These are phyloP conservation scores for Calameuta pallipes DNA, from an alignment of 2,888 invertebrate species.

Conservation along the genomic window DNA sequence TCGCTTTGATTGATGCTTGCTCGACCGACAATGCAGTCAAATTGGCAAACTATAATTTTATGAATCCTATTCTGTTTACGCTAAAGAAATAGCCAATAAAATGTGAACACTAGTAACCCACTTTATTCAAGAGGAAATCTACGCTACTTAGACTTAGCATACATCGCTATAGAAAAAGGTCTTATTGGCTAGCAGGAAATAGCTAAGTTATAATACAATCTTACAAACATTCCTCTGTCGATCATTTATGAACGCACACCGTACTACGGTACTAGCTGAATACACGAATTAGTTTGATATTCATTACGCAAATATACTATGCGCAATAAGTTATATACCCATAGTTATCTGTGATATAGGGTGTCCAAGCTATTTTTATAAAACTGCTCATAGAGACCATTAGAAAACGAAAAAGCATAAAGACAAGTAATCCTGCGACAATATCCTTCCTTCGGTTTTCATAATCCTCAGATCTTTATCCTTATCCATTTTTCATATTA, in stretches of 20 bases:
- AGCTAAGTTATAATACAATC: neutral
- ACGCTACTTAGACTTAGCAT: neutral
- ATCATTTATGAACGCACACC: neutral
- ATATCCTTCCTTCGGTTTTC: neutral
- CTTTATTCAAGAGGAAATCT: neutral
- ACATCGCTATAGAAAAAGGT: neutral
- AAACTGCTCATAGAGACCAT: neutral
- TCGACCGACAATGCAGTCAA: neutral
- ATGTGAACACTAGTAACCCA: neutral
- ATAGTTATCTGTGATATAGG: neutral
- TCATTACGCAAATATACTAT: neutral
- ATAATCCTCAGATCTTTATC: neutral
- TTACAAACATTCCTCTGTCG: neutral
- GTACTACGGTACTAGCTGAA: neutral
- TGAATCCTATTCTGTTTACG: neutral
- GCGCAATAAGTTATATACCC: neutral
- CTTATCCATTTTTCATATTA: neutral
- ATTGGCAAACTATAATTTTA: neutral
- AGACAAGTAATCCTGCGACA: neutral
- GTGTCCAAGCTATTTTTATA: neutral
- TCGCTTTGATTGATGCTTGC: neutral
- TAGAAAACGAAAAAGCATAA: neutral
- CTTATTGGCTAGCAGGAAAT: neutral
- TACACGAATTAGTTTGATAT: neutral
- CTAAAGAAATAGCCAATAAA: neutral